Evolutionary conservation across 2,888 invertebrate species (phyloP), one percentile per base, ranked within the genome.

Genomic region (Hydropsyche betteni): DNA sequence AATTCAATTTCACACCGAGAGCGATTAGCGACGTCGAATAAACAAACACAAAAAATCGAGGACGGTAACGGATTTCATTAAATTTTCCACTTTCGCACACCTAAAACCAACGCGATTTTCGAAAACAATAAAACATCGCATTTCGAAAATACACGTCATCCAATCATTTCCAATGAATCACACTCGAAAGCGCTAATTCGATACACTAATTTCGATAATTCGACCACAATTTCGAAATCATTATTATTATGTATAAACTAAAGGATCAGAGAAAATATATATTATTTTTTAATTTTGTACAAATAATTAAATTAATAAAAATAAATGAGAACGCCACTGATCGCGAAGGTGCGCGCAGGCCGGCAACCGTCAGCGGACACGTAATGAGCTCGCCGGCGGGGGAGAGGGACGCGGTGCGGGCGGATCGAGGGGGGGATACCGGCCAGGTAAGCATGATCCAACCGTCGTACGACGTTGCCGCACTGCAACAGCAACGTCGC

Each of bases 391-490:
- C 24, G 24, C 24, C 3, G 44, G 44, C 1, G 44, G 44, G 10
- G 44, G 44, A 44, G 44, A 44, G 44, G 44, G 3, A 10, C 44
- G 68, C 16, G 51, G 38, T 24, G 24, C 24, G 74, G 16, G 53
- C 53, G 55, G 24, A 24, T 24, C 24, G 24, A 24, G 53, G 53
- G 34, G 74, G 52, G 51, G 64, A 58, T 14, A 58, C 50, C 36
- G 53, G 10, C 69, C 36, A 61, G 70, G 74, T 74, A 76, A 73
- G 75, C 69, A 24, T 24, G 24, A 24, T 24, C 24, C 24, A 76
- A 61, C 69, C 68, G 52, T 69, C 55, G 69, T 38, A 73, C 76
- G 61, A 16, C 53, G 76, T 76, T 76, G 76, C 76, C 76, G 68
- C 44, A 12, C 24, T 68, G 38, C 38, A 7, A 1, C 7, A 6